Conservation (phyloP, 2,888 invertebrate species). For the Troglohyphantes excavatus region DNA sequence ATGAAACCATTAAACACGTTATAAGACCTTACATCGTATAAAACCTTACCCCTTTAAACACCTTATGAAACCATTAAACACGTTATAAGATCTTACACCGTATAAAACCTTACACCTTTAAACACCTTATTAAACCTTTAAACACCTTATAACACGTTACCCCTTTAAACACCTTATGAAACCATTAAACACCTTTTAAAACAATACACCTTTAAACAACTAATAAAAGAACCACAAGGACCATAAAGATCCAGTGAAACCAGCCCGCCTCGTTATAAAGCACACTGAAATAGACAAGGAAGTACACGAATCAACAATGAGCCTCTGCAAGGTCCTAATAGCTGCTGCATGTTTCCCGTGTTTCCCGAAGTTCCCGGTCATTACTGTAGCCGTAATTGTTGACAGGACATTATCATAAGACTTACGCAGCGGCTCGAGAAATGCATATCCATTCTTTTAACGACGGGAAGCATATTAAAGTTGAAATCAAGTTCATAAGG, state of each 20-base stretch:
- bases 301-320: not conserved
- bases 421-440: not conserved
- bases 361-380: not conserved
- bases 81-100: no score
- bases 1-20: no score
- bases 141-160: no score
- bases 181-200: no score
- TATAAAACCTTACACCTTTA: no score
- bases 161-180: no score
- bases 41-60: no score
- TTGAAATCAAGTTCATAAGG: not conserved
- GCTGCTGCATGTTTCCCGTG: not conserved
- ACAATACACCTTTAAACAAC: no score
- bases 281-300: not conserved
- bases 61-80: no score
- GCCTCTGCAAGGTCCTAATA: not conserved
- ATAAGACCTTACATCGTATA: no score
- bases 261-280: not conserved
- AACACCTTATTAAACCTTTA: no score
- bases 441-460: not conserved
- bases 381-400: not conserved
- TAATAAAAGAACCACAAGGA: not conserved
- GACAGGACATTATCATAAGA: constrained; percentile 8
- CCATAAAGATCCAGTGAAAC: not conserved
- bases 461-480: not conserved